These are phyloP conservation scores for Varroa destructor DNA, from an alignment of 1,140 invertebrate genomes.

Conservation along the genomic window DNA sequence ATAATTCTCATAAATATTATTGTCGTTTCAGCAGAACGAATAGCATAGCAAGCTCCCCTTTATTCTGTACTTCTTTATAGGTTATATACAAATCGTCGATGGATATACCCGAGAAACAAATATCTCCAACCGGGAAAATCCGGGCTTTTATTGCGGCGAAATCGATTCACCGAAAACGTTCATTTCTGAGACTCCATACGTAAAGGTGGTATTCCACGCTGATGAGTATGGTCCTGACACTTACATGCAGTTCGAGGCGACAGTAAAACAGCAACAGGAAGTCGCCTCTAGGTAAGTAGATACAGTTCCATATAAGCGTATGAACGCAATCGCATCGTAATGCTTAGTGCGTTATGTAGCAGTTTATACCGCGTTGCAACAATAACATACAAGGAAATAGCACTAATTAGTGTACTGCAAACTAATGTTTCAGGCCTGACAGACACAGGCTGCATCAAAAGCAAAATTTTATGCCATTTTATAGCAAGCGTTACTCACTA, in stretches of 20 bases:
- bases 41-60: too few relatives aligned
- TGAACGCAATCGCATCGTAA: too few relatives aligned
- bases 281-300: conserved; percentile 37
- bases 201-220: conserved; percentile 72
- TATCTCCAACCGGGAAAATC: conserved; percentile 30
- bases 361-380: too few relatives aligned
- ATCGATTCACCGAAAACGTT: conserved; percentile 81
- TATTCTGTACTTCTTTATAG: not conserved
- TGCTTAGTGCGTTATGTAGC: too few relatives aligned
- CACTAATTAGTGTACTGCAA: conserved; percentile 36
- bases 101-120: conserved; percentile 35
- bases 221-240: conserved; percentile 75
- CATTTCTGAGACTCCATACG: conserved; percentile 81
- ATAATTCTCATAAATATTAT: too few relatives aligned
- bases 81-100: conserved; percentile 35
- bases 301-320: not conserved
- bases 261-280: conserved; percentile 74
- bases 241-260: conserved; percentile 58
- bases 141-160: conserved; percentile 70
- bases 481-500: too few relatives aligned
- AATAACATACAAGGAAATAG: too few relatives aligned
- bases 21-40: too few relatives aligned
- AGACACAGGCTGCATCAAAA: too few relatives aligned
- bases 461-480: too few relatives aligned
- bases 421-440: too few relatives aligned